Evolutionary conservation across 2,113 vertebrate species (phyloP).

Genomic region (Halcyon senegalensis): DNA sequence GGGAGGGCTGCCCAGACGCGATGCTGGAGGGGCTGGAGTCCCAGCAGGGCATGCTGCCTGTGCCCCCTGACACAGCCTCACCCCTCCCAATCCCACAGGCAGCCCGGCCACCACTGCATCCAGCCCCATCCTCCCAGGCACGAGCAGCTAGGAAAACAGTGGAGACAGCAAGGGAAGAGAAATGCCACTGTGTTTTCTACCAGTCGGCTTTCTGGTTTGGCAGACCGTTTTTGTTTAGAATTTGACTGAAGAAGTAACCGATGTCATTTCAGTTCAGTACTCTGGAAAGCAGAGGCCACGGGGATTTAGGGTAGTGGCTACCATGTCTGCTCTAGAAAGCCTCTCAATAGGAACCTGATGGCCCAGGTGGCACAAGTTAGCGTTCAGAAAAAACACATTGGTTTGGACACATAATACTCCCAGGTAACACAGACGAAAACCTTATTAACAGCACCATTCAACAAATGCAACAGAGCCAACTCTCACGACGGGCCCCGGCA

Average conservation of each 20-base stretch:
- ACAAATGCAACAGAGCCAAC: not conserved
- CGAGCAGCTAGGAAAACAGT: not conserved
- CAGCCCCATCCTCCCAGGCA: not conserved
- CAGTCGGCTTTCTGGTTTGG: not conserved
- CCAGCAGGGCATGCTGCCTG: accelerated
- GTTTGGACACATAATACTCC: not conserved
- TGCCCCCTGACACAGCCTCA: not conserved
- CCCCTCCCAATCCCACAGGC: accelerated
- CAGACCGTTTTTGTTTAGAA: not conserved
- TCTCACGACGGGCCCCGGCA: accelerated
- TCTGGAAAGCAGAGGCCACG: not conserved
- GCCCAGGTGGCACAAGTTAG: too few species aligned
- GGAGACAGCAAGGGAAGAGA: not conserved
- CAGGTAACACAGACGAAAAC: not conserved
- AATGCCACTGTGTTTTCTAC: not conserved
- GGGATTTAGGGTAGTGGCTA: not conserved
- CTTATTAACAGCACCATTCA: not conserved
- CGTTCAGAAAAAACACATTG: accelerated
- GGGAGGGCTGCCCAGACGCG: not conserved
- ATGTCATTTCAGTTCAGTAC: accelerated
- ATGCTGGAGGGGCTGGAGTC: accelerated
- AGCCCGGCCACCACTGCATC: accelerated
- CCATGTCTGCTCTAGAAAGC: not conserved
- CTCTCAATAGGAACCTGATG: not conserved
- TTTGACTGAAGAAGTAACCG: not conserved